Conservation (phyloP, 2,113 vertebrate genomes). For the Lophochroa leadbeateri region DNA sequence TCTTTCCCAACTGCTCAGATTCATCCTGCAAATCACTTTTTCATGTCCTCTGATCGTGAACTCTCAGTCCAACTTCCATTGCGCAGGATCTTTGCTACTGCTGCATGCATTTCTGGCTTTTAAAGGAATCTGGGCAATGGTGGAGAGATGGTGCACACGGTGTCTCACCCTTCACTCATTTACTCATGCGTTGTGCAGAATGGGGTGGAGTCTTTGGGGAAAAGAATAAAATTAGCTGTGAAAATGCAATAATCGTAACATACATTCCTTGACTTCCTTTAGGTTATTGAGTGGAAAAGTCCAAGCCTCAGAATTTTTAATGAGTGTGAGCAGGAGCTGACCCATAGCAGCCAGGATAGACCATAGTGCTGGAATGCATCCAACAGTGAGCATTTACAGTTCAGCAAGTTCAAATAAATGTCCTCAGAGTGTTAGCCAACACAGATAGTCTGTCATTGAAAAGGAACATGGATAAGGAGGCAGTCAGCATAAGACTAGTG, state of each 20-base stretch:
- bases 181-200: not conserved
- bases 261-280: not conserved
- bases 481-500: not conserved
- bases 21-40: not conserved
- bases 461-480: not conserved
- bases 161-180: not conserved
- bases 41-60: not conserved
- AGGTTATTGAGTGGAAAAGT: not conserved
- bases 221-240: not conserved
- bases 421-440: not conserved
- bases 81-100: not conserved
- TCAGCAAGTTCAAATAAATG: not conserved
- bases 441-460: not conserved
- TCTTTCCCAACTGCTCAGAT: not conserved
- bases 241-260: not conserved
- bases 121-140: not conserved
- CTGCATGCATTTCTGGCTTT: not conserved
- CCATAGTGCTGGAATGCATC: not conserved
- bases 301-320: not conserved
- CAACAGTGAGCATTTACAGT: not conserved
- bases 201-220: not conserved
- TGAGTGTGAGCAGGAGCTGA: not conserved
- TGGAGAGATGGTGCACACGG: rapidly evolving
- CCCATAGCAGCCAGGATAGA: not conserved
- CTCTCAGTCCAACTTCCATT: not conserved